Percentiles rank a stretch among this genome's conserved stretches.
Conservation (phyloP, 2,888 invertebrate genomes). For the Ophion obscuratus region DNA sequence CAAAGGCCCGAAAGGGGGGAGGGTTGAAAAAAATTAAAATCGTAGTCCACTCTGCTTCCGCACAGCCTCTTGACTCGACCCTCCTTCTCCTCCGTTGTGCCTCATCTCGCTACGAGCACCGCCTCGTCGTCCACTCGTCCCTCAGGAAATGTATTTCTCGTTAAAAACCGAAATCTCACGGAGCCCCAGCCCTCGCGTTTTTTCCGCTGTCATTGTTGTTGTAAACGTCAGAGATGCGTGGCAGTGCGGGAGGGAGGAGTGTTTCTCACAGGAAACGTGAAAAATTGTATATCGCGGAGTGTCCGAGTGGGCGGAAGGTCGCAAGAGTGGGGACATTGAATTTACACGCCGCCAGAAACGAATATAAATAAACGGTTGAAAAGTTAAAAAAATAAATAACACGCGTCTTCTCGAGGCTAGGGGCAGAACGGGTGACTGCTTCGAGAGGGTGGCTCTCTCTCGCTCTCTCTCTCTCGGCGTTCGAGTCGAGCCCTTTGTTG, state of each 20-base stretch:
- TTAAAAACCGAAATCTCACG: slow-evolving; percentile 54
- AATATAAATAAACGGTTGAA: slow-evolving; percentile 47
- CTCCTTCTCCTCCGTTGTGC: slow-evolving; percentile 19
- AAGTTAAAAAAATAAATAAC: slow-evolving; percentile 61
- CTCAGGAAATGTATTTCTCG: slow-evolving; percentile 62
- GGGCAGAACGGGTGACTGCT: slow-evolving; percentile 63
- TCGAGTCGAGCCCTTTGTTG: slow-evolving; percentile 76
- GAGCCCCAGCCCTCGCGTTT: slow-evolving; percentile 13
- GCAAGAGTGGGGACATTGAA: slow-evolving; percentile 39
- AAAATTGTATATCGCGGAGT: slow-evolving; percentile 23
- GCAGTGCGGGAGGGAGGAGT: not conserved
- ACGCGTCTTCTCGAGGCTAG: slow-evolving; percentile 65
- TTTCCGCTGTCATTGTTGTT: slow-evolving; percentile 43
- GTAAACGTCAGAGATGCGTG: not conserved
- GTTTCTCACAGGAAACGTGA: slow-evolving; percentile 42
- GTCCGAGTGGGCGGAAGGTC: slow-evolving; percentile 31
- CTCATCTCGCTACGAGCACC: not conserved
- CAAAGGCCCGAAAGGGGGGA: slow-evolving; percentile 30
- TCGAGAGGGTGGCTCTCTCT: slow-evolving; percentile 66
- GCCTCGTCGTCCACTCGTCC: slow-evolving; percentile 49
- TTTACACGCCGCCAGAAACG: slow-evolving; percentile 47
- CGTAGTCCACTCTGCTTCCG: slow-evolving; percentile 57
- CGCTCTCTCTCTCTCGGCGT: slow-evolving; percentile 55
- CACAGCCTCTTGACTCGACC: slow-evolving; percentile 37
- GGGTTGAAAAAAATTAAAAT: slow-evolving; percentile 64